Conservation (phyloP, 2,797 vertebrate species). For the Pseudomugil tenellus region DNA sequence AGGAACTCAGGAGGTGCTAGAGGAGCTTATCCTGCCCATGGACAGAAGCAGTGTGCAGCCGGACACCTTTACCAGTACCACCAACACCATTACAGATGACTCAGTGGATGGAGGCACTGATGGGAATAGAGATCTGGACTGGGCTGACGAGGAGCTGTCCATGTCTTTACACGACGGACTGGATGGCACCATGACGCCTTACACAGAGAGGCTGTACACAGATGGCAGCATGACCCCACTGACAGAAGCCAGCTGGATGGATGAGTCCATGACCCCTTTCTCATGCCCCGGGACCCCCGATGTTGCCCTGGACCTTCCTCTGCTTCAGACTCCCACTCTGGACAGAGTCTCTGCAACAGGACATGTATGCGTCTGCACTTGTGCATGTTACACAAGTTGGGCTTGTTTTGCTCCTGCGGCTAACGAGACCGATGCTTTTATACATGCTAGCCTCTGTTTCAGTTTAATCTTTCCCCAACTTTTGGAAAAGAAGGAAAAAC, state of each 20-base stretch:
- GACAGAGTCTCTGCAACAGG: conserved; percentile 93
- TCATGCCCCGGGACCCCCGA: conserved; percentile 78
- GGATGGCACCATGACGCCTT: conserved; percentile 81
- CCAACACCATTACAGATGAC: conserved; percentile 70
- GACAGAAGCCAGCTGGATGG: conserved; percentile 86
- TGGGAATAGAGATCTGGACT: conserved; percentile 78
- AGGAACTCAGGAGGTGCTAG: conserved; percentile 67
- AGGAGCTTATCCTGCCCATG: conserved; percentile 78
- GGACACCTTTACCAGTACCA: conserved; percentile 74
- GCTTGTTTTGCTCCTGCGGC: conserved; percentile 38
- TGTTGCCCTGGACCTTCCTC: conserved; percentile 78
- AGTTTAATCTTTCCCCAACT: neutral
- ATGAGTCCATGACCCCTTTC: conserved; percentile 81
- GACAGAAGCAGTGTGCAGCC: conserved; percentile 82
- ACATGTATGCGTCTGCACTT: conserved; percentile 87
- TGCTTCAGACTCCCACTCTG: conserved; percentile 73
- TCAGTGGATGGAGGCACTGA: conserved; percentile 64
- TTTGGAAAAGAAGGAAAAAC: conserved; percentile 3
- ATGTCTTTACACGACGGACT: conserved; percentile 75
- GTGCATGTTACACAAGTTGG: conserved; percentile 23
- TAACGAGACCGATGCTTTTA: conserved; percentile 12
- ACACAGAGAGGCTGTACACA: conserved; percentile 80
- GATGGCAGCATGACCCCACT: conserved; percentile 84
- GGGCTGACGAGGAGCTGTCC: conserved; percentile 83
- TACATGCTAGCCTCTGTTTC: conserved; percentile 10